Evolutionary conservation across 1,140 invertebrate genomes (phyloP), one percentile per base, ranked within the genome.

Genomic region (Camponotus floridanus): DNA sequence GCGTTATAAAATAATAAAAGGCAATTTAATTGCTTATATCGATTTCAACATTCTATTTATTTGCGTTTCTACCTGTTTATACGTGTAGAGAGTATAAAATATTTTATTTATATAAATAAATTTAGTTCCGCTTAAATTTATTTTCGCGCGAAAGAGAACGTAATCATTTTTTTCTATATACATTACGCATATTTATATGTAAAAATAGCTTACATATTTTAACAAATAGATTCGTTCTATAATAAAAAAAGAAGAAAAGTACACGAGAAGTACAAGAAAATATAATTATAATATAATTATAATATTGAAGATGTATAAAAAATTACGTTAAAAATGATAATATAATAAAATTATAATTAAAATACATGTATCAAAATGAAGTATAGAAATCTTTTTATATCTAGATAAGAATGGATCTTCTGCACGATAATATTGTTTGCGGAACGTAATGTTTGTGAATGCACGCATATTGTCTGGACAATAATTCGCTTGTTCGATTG

Each of bases 401-500:
- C 3, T 55, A 15, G 15, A 36, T 51, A 79, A 67, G 15, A 51
- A 39, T 18, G 18, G 45, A 39, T 13, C 59, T 4, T 51, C 0
- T 3, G 3, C 48, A 36, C 36, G 48, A 51, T 79, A 67, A 67
- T 42, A 31, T 3, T 36, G 42, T 78, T 78, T 78, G 59, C 26
- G 59, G 15, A 64, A 31, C 13, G 8, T 18, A 45, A 39, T 18
- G 33, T 8, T 9, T 21, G 65, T 42, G 33, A 67, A 80, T n/a
- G 4, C 48, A 42, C 64, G 39, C 31, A 68, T 51, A 51, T 36
- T 42, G 48, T 31, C 15, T 48, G 65, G 70, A 80, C 65, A 70
- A 71, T 80, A 80, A 80, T 80, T 80, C 76, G 76, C 76, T 51
- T 67, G 76, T 79, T 70, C 78, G 65, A 70, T 80, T 80, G 65